Base-by-base conservation (phyloP, 2,888 invertebrate species). In the Unio delphinus region DNA sequence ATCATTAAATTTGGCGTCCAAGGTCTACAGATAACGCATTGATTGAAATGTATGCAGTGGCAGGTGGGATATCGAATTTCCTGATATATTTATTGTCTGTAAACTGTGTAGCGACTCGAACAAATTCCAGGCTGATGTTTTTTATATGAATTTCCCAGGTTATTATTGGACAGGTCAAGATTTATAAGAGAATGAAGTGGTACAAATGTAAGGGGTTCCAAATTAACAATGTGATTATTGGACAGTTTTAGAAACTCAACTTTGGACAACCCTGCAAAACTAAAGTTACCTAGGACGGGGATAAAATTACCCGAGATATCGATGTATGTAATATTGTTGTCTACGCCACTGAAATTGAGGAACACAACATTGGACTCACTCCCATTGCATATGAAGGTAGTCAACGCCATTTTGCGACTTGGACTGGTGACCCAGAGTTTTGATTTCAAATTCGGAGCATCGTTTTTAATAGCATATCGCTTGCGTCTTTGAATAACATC, bases 301-400 rank as follows among this genome's bases (percentile, higher is more conserved):
- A 76, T 67, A 58, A 64, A 72, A 60, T 76, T 74, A 57, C 61
- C 55, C 6, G 74, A 76, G 18, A 74, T 65, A 65, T 76, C 76
- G 20, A 74, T 70, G 45, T 58, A 61, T 56, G 69, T 61, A 18
- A 76, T 65, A 55, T 70, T 69, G 61, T 76, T 76, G 55, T 61
- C 59, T 3, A 68, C 67, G 4, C 61, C 58, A 18, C 20, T 64
- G 61, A 74, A 76, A 55, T 74, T 61, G 17, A 70, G 20, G 4
- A 64, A 54, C 28, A 8, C 57, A 4, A 72, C 17, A 11, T 60
- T 60, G 7, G 70, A 61, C 64, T 68, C 60, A 58, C 74, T 76
- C 2, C 74, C 76, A 11, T 67, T 72, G 58, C 68, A 72, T n/a
- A 70, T 68, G 34, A 76, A 55, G 20, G 55, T 63, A 59, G 45